Percentiles rank a stretch among this genome's conserved stretches.
These are phyloP conservation scores for Trichonephila inaurata DNA, from an alignment of 1,140 invertebrate species.

Conservation along the genomic window DNA sequence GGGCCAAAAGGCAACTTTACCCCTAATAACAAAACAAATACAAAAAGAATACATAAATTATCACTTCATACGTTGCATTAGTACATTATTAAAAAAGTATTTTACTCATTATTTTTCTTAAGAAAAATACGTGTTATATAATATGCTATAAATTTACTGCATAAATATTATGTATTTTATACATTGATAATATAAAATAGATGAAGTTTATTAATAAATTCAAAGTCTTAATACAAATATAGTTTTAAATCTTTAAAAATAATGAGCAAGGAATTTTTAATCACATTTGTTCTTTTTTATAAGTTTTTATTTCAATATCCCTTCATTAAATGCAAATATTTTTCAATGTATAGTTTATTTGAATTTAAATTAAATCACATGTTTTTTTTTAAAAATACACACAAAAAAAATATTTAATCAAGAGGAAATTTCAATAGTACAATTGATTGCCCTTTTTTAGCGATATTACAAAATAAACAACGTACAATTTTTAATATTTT, in stretches of 20 bases:
- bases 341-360: no score
- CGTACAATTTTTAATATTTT: not conserved
- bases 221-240: no score
- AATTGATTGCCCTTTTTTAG: not conserved
- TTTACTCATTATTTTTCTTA: not conserved
- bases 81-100: not conserved
- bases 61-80: not conserved
- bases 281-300: no score
- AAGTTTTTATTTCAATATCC: no score
- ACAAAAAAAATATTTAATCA: not conserved
- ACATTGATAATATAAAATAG: not conserved
- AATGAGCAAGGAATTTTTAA: no score
- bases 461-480: no score
- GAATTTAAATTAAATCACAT: no score
- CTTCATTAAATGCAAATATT: no score
- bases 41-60: not conserved
- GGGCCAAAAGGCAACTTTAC: constrained; percentile 8
- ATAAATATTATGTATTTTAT: not conserved
- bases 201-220: not conserved
- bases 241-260: no score
- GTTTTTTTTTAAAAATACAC: no score
- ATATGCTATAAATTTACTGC: not conserved
- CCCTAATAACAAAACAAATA: not conserved
- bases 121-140: not conserved
- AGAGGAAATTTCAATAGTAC: not conserved